Conservation (phyloP, 2,888 invertebrate genomes). For the Rhyacophila evoluta region DNA sequence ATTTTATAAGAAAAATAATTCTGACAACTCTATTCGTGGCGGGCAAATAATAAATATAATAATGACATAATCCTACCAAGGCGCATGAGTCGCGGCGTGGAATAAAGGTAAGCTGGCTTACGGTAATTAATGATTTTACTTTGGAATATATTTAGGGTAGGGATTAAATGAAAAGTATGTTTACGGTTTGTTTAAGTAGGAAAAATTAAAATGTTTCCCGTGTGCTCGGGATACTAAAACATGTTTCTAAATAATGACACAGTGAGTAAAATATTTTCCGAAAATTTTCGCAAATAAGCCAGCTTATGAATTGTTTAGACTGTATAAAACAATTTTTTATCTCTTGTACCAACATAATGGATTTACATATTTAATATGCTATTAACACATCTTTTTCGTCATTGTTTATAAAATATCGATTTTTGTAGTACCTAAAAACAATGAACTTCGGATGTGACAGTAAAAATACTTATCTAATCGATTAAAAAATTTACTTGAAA, state of each 20-base stretch:
- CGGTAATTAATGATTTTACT: slow-evolving; percentile 19
- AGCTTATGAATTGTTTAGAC: slow-evolving; percentile 5
- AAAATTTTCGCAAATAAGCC: background rate
- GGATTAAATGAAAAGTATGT: slow-evolving; percentile 13
- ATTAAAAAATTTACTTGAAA: too few species aligned
- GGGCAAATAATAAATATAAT: slow-evolving; percentile 14
- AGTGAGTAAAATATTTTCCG: background rate
- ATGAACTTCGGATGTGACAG: too few species aligned
- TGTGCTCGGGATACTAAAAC: background rate
- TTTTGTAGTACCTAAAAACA: too few species aligned
- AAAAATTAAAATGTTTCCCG: slow-evolving; percentile 15
- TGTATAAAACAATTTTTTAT: background rate
- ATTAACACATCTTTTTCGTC: background rate
- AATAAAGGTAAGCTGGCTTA: slow-evolving; percentile 27
- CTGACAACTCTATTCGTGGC: background rate
- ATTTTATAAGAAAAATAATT: too few species aligned
- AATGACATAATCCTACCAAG: slow-evolving; percentile 12
- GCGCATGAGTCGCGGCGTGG: background rate
- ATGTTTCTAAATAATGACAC: slow-evolving; percentile 22
- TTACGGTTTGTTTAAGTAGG: slow-evolving; percentile 24
- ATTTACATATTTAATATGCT: background rate
- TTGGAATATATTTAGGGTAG: slow-evolving; percentile 3
- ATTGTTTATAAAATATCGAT: too few species aligned
- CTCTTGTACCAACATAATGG: background rate
- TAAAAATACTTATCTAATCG: too few species aligned